Evolutionary conservation across 2,797 vertebrate genomes (phyloP), one percentile per base, ranked within the genome.

Genomic region (Anas georgica): DNA sequence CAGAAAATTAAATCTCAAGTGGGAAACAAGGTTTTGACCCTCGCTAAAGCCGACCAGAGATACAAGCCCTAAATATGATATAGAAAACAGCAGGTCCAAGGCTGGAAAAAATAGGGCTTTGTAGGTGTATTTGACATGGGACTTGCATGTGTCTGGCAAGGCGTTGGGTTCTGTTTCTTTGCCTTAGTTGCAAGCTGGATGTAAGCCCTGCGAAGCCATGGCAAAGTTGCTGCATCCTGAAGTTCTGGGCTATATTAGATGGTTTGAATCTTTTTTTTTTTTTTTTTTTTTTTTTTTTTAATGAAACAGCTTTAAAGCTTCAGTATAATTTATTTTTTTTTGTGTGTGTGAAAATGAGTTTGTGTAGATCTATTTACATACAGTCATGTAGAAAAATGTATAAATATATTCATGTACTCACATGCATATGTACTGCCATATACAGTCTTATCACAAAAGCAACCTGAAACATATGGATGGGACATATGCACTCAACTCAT

Each of bases 1-100:
- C 33, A 43, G 77, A 93, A 93, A 91, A 95, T 82, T 52, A 92
- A 50, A 64, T 62, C 58, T 91, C 48, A 79, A 63, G 77, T 80
- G 63, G 74, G 28, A 92, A 90, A 80, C 1, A 10, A 90, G 58
- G 75, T 92, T 94, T 79, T 6, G 9, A 58, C 58, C 74, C 54
- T 60, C 86, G 45, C 37, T 77, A 31, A 63, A 76, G 26, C 5
- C 90, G 90, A 79, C 63, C 79, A 77, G 43, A 35, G 66, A 48
- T 64, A 63, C 0, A 1, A 79, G 10, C 25, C 26, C 22, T 48
- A 37, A 66, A 31, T 29, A 55, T 10, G 10, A 59, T 41, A 50
- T 55, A 59, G 5, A 26, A 79, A 93, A 20, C 11, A 58, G 25
- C 41, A 70, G 78, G 58, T 45, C 84, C 39, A 60, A 79, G 50